Base-by-base conservation (phyloP, 2,888 invertebrate genomes). In the Chrysopilus asiliformis region DNA sequence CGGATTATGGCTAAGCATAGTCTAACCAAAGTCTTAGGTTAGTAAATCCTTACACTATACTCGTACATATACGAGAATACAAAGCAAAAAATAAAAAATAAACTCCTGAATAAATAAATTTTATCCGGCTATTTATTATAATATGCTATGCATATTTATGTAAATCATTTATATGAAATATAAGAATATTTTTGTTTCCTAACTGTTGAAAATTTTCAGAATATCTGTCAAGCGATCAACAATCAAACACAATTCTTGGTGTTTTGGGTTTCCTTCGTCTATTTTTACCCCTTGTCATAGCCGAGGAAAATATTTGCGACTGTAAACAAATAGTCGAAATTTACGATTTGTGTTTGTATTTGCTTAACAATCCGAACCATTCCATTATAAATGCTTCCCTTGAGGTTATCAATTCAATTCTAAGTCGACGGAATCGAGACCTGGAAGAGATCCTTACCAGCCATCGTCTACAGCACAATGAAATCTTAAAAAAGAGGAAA, bases 301-400 rank as follows among this genome's bases (percentile, higher is more conserved):
- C 54, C 15, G 51, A 53, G 4, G 36, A 34, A 34, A 42, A 41
- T 40, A 17, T 46, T 41, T 39, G 33, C 13, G 59, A 60, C 38
- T 49, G 53, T 38, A 55, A 51, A 39, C 58, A 62, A 56, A 56
- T 63, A 46, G 53, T 70, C 44, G 67, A 85, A 76, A 68, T 85
- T 20, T 86, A 82, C 57, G 79, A 83, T 58, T 67, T 84, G 39
- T 83, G 81, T 58, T 60, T 86, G 34, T 67, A 76, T 52, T 81
- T 79, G 60, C 68, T 76, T 38, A 66, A 68, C 17, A 76, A 78
- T 48, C 62, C 66, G 6, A 85, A 91, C 60, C 91, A 93, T 60
- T 90, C 90, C 58, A 74, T 90, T 39, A 77, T 87, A 48, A 90
- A 90, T 53, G 78, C 86, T 2, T 76, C 89, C 13, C 68, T 94